Percentiles rank a stretch among this genome's conserved stretches.
Evolutionary conservation across 2,888 invertebrate species (phyloP).

Genomic region (Eubasilissa splendida): DNA sequence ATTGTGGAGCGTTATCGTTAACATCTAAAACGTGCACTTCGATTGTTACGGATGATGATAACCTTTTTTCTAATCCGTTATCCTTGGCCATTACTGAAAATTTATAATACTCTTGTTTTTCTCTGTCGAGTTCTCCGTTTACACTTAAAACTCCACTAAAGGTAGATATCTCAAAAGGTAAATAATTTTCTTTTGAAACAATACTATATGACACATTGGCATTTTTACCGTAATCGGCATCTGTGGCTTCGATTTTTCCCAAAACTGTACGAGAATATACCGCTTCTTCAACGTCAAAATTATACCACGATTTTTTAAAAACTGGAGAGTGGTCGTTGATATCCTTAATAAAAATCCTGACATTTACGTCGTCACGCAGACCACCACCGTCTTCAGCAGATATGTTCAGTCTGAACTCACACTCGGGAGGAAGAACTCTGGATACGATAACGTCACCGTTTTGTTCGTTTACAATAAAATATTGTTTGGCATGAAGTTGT

Average conservation of each 20-base stretch:
- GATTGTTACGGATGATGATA: constrained; percentile 83
- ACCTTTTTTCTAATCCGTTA: constrained; percentile 75
- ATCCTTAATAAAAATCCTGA: constrained; percentile 83
- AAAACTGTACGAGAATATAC: constrained; percentile 80
- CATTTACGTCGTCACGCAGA: constrained; percentile 78
- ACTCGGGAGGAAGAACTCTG: constrained; percentile 80
- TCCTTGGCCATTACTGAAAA: constrained; percentile 84
- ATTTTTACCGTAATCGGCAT: constrained; percentile 86
- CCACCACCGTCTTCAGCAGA: constrained; percentile 85
- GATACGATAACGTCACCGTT: constrained; percentile 85
- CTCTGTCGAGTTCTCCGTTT: constrained; percentile 84
- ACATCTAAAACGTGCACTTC: constrained; percentile 87
- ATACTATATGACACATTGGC: constrained; percentile 83
- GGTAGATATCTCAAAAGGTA: constrained; percentile 82
- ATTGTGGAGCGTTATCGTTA: constrained; percentile 87
- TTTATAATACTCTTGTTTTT: constrained; percentile 79
- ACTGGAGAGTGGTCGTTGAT: constrained; percentile 89
- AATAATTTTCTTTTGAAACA: constrained; percentile 68
- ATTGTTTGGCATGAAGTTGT: constrained; percentile 73
- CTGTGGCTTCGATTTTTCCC: constrained; percentile 84
- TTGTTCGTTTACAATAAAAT: constrained; percentile 83
- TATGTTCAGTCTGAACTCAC: constrained; percentile 82
- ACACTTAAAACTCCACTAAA: constrained; percentile 80
- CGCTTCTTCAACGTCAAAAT: constrained; percentile 87
- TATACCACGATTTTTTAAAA: constrained; percentile 88